Evolutionary conservation across 2,888 invertebrate species (phyloP).

Genomic region (Drosophila vallismaia): DNA sequence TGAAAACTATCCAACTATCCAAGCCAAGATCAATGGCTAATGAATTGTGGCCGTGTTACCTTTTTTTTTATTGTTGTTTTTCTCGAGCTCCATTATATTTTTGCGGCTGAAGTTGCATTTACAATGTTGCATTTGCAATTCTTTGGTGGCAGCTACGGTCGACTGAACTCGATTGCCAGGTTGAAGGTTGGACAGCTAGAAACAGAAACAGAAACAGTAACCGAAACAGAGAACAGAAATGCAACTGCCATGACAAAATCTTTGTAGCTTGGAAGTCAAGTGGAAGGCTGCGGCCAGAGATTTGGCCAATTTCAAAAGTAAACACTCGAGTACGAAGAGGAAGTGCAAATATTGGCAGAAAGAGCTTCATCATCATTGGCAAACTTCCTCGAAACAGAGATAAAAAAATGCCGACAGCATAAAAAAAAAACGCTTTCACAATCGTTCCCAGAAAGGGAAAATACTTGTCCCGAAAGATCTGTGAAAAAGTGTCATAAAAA

Average conservation of each 20-base stretch:
- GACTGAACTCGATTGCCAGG: slow-evolving; percentile 51
- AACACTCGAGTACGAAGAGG: slow-evolving; percentile 39
- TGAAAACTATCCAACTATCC: slow-evolving; percentile 14
- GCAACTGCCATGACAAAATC: slow-evolving; percentile 11
- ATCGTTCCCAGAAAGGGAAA: slow-evolving; percentile 61
- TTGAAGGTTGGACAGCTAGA: slow-evolving; percentile 45
- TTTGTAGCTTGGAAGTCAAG: slow-evolving; percentile 30
- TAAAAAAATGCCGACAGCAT: not conserved
- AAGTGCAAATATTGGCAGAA: slow-evolving; percentile 62
- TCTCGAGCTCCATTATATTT: not conserved
- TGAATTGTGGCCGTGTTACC: slow-evolving; percentile 41
- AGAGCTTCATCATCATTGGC: slow-evolving; percentile 27
- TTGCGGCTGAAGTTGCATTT: slow-evolving; percentile 10
- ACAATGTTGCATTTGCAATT: slow-evolving; percentile 10
- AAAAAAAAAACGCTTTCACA: slow-evolving; percentile 59
- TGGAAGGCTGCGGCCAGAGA: slow-evolving; percentile 23
- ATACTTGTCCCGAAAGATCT: not conserved
- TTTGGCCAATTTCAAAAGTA: slow-evolving; percentile 3
- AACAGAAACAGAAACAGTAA: slow-evolving; percentile 11
- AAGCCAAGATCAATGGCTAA: slow-evolving; percentile 76
- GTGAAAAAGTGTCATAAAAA: not conserved
- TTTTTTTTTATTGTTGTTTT: slow-evolving; percentile 24
- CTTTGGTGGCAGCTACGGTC: slow-evolving; percentile 49
- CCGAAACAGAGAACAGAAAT: slow-evolving; percentile 21
- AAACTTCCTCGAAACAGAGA: slow-evolving; percentile 61